Conservation (phyloP, 2,797 vertebrate genomes). For the Hoplostethus atlanticus region DNA sequence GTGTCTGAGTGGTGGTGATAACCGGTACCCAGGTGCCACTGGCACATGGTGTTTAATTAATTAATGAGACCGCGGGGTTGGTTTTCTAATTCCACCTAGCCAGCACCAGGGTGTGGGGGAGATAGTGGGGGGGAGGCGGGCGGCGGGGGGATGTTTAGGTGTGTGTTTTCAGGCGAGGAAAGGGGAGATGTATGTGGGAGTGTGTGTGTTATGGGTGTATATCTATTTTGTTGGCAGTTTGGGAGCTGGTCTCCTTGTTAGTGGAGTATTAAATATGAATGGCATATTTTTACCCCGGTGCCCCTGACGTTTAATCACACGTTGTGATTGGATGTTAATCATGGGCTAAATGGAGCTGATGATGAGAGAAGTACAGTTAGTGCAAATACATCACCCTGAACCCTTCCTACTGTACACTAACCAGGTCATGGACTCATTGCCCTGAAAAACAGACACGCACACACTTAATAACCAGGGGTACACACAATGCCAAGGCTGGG, state of each 20-base stretch:
- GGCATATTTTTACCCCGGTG: slow-evolving; percentile 82
- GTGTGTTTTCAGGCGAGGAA: slow-evolving; percentile 76
- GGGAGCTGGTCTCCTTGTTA: slow-evolving; percentile 83
- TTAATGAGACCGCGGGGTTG: slow-evolving; percentile 83
- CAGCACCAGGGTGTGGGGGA: slow-evolving; percentile 58
- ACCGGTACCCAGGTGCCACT: slow-evolving; percentile 81
- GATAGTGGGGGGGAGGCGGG: slow-evolving; percentile 43
- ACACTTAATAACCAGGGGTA: not conserved
- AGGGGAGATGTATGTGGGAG: slow-evolving; percentile 68
- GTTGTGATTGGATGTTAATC: slow-evolving; percentile 80
- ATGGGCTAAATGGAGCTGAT: slow-evolving; percentile 80
- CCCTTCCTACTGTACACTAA: slow-evolving; percentile 48
- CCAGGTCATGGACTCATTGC: slow-evolving; percentile 70
- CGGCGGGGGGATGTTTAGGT: slow-evolving; percentile 67
- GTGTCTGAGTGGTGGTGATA: slow-evolving; percentile 83
- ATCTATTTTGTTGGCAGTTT: slow-evolving; percentile 87
- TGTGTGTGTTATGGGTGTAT: slow-evolving; percentile 57
- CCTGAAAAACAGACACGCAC: slow-evolving; percentile 47
- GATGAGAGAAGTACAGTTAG: slow-evolving; percentile 66
- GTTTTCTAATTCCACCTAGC: slow-evolving; percentile 83
- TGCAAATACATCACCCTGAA: slow-evolving; percentile 70
- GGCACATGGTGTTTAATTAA: slow-evolving; percentile 81
- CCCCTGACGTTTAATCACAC: slow-evolving; percentile 82
- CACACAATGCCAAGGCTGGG: slow-evolving; percentile 5
- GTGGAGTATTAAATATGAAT: slow-evolving; percentile 82